Evolutionary conservation across 2,113 vertebrate species (phyloP).

Genomic region (Coreoperca whiteheadi): DNA sequence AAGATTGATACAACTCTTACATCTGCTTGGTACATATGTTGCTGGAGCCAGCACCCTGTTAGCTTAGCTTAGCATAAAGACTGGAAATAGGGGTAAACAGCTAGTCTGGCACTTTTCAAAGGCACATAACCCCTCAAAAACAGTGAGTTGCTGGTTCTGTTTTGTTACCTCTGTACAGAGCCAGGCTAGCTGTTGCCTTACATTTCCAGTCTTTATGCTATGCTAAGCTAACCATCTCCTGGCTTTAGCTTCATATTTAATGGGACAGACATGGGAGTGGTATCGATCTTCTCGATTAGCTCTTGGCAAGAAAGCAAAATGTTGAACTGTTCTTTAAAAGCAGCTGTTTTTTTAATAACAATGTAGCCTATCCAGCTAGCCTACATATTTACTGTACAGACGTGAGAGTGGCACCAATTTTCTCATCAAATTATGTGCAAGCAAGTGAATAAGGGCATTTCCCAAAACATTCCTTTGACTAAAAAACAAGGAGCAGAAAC

Average conservation of each 20-base stretch:
- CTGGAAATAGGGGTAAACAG: not conserved
- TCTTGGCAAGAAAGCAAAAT: not conserved
- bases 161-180: not conserved
- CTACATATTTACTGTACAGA: not conserved
- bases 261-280: too few relatives aligned
- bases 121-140: not conserved
- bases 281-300: too few relatives aligned
- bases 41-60: not conserved
- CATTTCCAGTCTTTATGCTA: conserved; percentile 3
- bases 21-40: not conserved
- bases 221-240: not conserved
- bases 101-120: not conserved
- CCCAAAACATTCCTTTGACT: not conserved
- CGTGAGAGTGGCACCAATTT: not conserved
- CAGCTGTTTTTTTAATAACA: too few relatives aligned
- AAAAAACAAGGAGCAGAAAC: not conserved
- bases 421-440: not conserved
- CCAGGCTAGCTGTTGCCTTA: too few relatives aligned
- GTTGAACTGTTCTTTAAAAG: too few relatives aligned
- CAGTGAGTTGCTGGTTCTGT: not conserved
- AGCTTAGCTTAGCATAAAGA: not conserved
- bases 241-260: not conserved
- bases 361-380: too few relatives aligned
- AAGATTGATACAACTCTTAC: not conserved
- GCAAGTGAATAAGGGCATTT: not conserved